Conservation (phyloP, 2,888 invertebrate genomes). For the Lampropteryx suffumata region DNA sequence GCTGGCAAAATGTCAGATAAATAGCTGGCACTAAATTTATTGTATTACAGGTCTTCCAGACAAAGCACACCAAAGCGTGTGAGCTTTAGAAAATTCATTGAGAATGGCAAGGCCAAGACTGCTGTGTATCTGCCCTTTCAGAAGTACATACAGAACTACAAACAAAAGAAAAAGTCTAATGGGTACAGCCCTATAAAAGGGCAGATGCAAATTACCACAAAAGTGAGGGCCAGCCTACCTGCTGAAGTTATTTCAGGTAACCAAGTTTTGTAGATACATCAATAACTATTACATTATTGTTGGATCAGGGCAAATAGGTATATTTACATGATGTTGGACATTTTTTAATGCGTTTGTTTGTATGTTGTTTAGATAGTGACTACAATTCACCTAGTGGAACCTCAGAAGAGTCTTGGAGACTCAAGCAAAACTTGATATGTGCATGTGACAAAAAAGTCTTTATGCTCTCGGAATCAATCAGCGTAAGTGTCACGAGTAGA, state of each 20-base stretch:
- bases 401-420: slow-evolving; percentile 76
- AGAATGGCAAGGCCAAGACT: slow-evolving; percentile 72
- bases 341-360: background rate
- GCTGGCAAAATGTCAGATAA: too few relatives aligned
- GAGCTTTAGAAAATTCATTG: slow-evolving; percentile 72
- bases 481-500: slow-evolving; percentile 50
- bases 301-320: too few relatives aligned
- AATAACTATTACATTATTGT: too few relatives aligned
- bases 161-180: slow-evolving; percentile 63
- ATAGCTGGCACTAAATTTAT: too few relatives aligned
- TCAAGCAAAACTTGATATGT: slow-evolving; percentile 76
- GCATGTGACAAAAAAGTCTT: slow-evolving; percentile 77
- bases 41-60: slow-evolving; percentile 47
- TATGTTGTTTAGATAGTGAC: slow-evolving; percentile 76
- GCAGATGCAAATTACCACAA: slow-evolving; percentile 62
- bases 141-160: slow-evolving; percentile 71
- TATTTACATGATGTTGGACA: background rate
- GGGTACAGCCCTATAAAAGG: slow-evolving; percentile 68
- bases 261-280: too few relatives aligned
- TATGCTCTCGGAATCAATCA: slow-evolving; percentile 72
- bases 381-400: slow-evolving; percentile 75
- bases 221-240: slow-evolving; percentile 61
- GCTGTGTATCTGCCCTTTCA: slow-evolving; percentile 86
- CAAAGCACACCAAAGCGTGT: slow-evolving; percentile 77
- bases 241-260: slow-evolving; percentile 66